Evolutionary conservation across 2,888 invertebrate species (phyloP).

Genomic region (Phaonia tiefii): DNA sequence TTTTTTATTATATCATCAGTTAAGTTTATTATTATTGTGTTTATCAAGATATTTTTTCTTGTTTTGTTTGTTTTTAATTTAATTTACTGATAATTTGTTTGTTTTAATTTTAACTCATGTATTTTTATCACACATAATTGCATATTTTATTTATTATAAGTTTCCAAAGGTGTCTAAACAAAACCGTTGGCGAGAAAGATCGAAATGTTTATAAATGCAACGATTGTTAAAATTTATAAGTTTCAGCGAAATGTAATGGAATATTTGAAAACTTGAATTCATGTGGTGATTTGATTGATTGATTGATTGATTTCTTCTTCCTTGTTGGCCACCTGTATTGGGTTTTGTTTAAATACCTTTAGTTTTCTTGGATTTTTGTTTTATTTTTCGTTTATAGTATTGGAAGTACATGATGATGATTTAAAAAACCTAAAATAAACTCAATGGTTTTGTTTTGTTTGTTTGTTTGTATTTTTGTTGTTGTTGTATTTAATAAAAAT

Average conservation of each 20-base stretch:
- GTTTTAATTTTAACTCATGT: slow-evolving; percentile 48
- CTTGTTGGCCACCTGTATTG: background rate
- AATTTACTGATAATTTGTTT: slow-evolving; percentile 53
- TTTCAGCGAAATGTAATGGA: slow-evolving; percentile 1
- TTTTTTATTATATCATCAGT: slow-evolving; percentile 29
- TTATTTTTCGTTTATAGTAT: slow-evolving; percentile 50
- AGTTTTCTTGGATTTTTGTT: background rate
- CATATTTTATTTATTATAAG: slow-evolving; percentile 72
- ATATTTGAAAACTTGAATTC: slow-evolving; percentile 2
- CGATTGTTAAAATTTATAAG: slow-evolving; percentile 4
- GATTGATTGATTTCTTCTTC: background rate
- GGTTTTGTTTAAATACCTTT: background rate
- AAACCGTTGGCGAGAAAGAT: slow-evolving; percentile 36
- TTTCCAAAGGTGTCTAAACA: slow-evolving; percentile 35
- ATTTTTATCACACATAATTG: slow-evolving; percentile 80
- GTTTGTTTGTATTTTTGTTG: slow-evolving; percentile 28
- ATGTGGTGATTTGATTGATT: background rate
- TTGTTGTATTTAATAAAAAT: slow-evolving; percentile 33
- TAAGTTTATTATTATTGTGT: slow-evolving; percentile 20
- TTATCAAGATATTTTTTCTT: slow-evolving; percentile 51
- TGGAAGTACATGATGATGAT: slow-evolving; percentile 45
- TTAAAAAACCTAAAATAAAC: slow-evolving; percentile 55
- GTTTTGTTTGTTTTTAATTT: slow-evolving; percentile 67
- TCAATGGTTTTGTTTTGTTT: background rate
- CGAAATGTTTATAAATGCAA: slow-evolving; percentile 54